Evolutionary conservation across 2,797 vertebrate species (phyloP).

Genomic region (Manis pentadactyla): DNA sequence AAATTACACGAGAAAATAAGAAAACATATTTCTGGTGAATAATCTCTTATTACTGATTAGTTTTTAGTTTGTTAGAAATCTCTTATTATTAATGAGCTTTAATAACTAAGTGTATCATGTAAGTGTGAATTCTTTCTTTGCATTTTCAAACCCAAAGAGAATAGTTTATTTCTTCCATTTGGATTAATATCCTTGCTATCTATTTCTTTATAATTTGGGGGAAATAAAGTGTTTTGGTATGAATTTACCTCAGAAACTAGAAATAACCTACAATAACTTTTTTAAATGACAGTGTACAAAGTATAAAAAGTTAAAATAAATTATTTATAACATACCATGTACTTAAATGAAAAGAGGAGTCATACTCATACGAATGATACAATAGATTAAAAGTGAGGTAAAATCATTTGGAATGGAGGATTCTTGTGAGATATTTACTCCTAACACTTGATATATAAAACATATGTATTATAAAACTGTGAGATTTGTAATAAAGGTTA

Average conservation of each 20-base stretch:
- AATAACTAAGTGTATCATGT: background rate
- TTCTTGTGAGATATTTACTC: background rate
- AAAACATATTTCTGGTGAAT: constrained; percentile 20
- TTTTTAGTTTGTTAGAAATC: too few species aligned
- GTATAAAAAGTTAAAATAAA: background rate
- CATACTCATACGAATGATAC: background rate
- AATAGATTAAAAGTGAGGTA: background rate
- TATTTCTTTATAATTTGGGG: background rate
- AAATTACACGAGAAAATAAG: constrained; percentile 36
- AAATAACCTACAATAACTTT: background rate
- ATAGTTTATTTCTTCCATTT: constrained; percentile 32
- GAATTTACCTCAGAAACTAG: constrained; percentile 43
- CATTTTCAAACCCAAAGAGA: background rate
- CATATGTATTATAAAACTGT: background rate
- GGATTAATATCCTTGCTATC: background rate
- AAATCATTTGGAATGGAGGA: constrained; percentile 2
- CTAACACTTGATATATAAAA: background rate
- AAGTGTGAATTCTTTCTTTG: constrained; percentile 31
- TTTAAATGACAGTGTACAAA: constrained; percentile 6
- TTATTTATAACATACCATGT: background rate
- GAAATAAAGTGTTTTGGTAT: constrained; percentile 27
- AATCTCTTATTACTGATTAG: background rate
- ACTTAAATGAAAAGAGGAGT: constrained; percentile 12
- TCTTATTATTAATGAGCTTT: background rate
- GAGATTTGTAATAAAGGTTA: background rate